Base-by-base conservation (phyloP, 2,113 vertebrate genomes). In the Alectura lathami region DNA sequence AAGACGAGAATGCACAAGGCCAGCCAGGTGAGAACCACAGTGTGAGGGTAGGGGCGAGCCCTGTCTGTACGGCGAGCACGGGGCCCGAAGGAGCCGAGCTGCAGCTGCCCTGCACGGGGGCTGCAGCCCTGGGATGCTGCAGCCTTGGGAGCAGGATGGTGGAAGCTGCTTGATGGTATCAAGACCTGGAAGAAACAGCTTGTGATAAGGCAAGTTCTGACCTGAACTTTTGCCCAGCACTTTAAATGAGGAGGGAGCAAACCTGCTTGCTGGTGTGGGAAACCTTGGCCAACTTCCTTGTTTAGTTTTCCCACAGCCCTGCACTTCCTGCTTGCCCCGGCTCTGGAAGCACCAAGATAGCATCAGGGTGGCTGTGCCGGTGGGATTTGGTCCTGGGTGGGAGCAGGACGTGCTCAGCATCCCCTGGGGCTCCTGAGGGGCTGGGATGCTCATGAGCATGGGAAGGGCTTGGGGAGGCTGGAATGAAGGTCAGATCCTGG, bases 221-320 rank as follows among this genome's bases (percentile, higher is more conserved):
- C 91, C 94, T 96, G 95, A 96, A 86, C 88, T 86, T 29, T 64
- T 94, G 91, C 90, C 94, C 90, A 27, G 73, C 0, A 0, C 16
- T 45, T 86, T 50, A 51, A 17, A 34, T 14, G 72, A 67, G 90
- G 63, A 93, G 40, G 94, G 60, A 90, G 54, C 88, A 36, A 84
- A 90, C 90, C 91, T 86, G 47, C 80, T 53, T 7, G 0, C 48
- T 36, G 94, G 78, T 90, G 91, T 91, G 94, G 93, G 95, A 96
- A 91, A 83, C 85, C 90, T 92, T 3, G 1, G 62, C 36, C 1
- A 36, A 60, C 93, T 96, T 96, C 95, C 92, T 83, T 93, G 91
- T 95, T 96, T 96, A 91, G 94, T 90, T 97, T 97, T 96, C 96
- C 95, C 95, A 97, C 93, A 96, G 95, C 96, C 89, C 83, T 6